These are phyloP conservation scores for Branchellion lobata DNA, from an alignment of 2,888 invertebrate species.

Conservation along the genomic window DNA sequence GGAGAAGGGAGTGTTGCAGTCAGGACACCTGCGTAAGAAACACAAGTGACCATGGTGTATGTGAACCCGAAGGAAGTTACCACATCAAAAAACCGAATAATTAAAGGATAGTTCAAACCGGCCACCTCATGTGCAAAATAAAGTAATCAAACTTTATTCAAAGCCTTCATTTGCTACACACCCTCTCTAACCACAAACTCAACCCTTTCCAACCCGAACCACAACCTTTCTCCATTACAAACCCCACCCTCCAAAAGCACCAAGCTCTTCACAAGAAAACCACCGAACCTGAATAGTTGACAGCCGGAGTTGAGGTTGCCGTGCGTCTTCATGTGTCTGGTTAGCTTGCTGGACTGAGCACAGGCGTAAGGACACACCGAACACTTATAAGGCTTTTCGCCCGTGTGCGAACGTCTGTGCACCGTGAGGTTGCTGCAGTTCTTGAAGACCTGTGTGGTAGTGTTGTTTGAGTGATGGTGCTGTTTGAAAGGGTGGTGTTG, in stretches of 20 bases:
- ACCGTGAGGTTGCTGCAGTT: slow-evolving; percentile 73
- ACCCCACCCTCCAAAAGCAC: too few species aligned
- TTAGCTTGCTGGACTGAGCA: slow-evolving; percentile 98
- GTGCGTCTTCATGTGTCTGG: slow-evolving; percentile 99
- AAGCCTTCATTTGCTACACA: too few species aligned
- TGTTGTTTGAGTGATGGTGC: neutral
- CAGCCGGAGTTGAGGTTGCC: slow-evolving; percentile 68
- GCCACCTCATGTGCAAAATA: too few species aligned
- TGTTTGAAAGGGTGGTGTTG: neutral
- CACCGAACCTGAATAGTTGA: slow-evolving; percentile 7
- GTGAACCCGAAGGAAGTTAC: too few species aligned
- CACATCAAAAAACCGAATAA: too few species aligned
- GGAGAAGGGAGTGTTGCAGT: slow-evolving; percentile 99
- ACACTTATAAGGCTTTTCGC: slow-evolving; percentile 96
- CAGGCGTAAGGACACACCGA: slow-evolving; percentile 97
- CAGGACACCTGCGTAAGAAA: slow-evolving; percentile 78
- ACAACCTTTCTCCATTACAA: too few species aligned
- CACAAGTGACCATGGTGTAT: neutral
- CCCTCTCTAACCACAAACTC: too few species aligned
- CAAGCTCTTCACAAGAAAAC: too few species aligned
- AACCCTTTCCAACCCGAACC: too few species aligned
- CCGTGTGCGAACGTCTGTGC: slow-evolving; percentile 62
- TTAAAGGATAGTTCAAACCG: too few species aligned
- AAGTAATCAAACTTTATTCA: too few species aligned
- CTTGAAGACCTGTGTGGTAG: slow-evolving; percentile 74